Conservation (phyloP, 2,888 invertebrate species). For the Ornithoptera alexandrae region DNA sequence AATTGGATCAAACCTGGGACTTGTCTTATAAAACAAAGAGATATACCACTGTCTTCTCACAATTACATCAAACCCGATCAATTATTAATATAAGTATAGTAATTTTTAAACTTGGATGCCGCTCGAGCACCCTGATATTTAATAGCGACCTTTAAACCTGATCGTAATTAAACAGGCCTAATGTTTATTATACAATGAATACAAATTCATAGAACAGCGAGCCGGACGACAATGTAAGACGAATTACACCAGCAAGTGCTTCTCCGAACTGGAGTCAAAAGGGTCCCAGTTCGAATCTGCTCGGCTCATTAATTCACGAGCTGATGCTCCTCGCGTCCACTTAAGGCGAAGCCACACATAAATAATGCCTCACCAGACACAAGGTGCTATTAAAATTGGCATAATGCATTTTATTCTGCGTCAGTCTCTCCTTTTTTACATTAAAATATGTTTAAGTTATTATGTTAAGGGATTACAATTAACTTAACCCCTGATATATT, state of each 20-base stretch:
- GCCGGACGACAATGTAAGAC: constrained; percentile 12
- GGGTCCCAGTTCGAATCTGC: constrained; percentile 9
- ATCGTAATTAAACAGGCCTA: not conserved
- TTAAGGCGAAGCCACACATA: constrained; percentile 8
- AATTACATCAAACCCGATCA: too few relatives aligned
- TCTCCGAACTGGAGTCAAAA: constrained; percentile 17
- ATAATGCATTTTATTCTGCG: not conserved
- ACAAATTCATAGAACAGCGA: constrained; percentile 5
- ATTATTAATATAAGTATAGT: too few relatives aligned
- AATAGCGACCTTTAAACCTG: not conserved
- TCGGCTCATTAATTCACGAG: constrained; percentile 17
- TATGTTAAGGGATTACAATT: too few relatives aligned
- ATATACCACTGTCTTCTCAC: too few relatives aligned
- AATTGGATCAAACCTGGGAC: too few relatives aligned
- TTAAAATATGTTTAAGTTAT: too few relatives aligned
- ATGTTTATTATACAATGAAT: constrained; percentile 1
- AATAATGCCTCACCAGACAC: not conserved
- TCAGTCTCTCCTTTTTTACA: too few relatives aligned
- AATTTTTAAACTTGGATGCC: too few relatives aligned
- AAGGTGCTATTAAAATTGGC: not conserved
- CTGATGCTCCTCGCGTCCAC: constrained; percentile 13
- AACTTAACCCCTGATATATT: too few relatives aligned
- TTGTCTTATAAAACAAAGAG: too few relatives aligned
- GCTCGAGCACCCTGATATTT: too few relatives aligned
- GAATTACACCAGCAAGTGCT: constrained; percentile 15